Conservation (phyloP, 2,888 invertebrate genomes). For the Oxytorus armatus region DNA sequence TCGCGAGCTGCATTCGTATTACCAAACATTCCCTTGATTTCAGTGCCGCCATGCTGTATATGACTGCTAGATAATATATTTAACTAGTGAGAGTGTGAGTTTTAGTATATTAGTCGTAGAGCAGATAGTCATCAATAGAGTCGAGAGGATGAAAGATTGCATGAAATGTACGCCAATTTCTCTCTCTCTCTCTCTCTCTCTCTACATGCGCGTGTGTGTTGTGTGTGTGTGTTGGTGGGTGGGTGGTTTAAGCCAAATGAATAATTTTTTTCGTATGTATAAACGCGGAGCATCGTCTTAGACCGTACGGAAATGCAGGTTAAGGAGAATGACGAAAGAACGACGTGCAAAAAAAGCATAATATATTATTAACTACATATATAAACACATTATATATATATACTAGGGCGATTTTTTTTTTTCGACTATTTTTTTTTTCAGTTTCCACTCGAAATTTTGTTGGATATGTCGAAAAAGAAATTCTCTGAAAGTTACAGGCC, state of each 20-base stretch:
- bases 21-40: conserved; percentile 65
- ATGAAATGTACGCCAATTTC: conserved; percentile 21
- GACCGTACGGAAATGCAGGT: conserved; percentile 33
- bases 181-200: too few species aligned
- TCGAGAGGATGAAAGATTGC: conserved; percentile 50
- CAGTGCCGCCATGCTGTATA: conserved; percentile 52
- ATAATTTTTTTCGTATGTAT: conserved; percentile 35
- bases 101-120: conserved; percentile 33
- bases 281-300: conserved; percentile 34
- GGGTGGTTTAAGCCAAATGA: conserved; percentile 64
- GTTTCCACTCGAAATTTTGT: too few species aligned
- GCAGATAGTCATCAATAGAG: conserved; percentile 53
- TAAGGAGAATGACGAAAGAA: conserved; percentile 39
- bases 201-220: conserved; percentile 22
- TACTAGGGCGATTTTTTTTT: too few species aligned
- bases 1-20: conserved; percentile 60
- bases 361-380: conserved; percentile 30
- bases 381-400: conserved; percentile 39
- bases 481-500: too few species aligned
- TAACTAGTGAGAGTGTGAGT: conserved; percentile 37
- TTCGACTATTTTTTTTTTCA: too few species aligned
- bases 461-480: too few species aligned
- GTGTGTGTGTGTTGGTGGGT: conserved; percentile 36
- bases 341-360: conserved; percentile 40
- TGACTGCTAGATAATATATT: conserved; percentile 38